Evolutionary conservation across 2,797 vertebrate genomes (phyloP), one percentile per base, ranked within the genome.

Genomic region (Neopelma chrysocephalum): DNA sequence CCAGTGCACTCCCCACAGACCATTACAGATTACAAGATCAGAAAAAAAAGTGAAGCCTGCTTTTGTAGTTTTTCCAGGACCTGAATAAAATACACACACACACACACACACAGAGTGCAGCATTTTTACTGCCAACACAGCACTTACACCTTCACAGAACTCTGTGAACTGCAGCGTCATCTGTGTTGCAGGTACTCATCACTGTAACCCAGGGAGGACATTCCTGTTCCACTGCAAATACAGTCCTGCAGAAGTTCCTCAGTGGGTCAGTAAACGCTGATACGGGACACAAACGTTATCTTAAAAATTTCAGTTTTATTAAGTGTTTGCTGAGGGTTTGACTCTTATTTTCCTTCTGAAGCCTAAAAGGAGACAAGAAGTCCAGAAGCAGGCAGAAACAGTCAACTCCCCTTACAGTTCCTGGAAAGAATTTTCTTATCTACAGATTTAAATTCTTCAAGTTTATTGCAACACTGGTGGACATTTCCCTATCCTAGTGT

Each of bases 341-440:
- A 79, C 70, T 89, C 40, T 25, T 61, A 29, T n/a, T 87, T 91
- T 81, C 32, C 27, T 76, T 76, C 58, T 76, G 70, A 91, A 95
- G 85, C 43, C 54, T 50, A 80, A 87, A 68, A 89, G 40, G 25
- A 91, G 60, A 89, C 48, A 87, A 86, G 76, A 43, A 78, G 31
- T 50, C 61, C 76, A 93, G 82, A 90, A 83, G 47, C 72, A 36
- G 15, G 18, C n/a, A 94, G 66, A 87, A 93, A 53, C 3, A 75
- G 36, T 51, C 47, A 73, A 66, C 56, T 89, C 78, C 66, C 20
- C 53, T 96, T 89, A 92, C 56, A 85, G 64, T 64, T 93, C 88
- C 83, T 92, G 93, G 92, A 94, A 95, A 93, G 89, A 94, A 95
- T 92, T 93, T 85, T 66, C 92, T 95, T 90, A 92, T 92, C 92